Base-by-base conservation (phyloP, 1,140 invertebrate genomes). In the Wasmannia auropunctata region DNA sequence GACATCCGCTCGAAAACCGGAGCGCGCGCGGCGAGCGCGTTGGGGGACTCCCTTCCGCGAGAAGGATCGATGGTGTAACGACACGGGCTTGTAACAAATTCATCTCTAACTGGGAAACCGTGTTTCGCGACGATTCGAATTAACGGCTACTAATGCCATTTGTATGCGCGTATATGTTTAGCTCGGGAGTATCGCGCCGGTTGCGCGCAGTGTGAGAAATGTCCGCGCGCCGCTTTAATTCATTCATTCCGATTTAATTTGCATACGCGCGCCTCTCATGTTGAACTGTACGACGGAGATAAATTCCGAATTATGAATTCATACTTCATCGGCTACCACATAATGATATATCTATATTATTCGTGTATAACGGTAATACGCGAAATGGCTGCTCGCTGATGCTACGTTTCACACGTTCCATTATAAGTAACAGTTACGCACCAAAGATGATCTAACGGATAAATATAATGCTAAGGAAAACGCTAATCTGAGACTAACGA, bases 1-100 rank as follows among this genome's bases (percentile, higher is more conserved):
- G 74, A 56, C 54, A 62, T 79, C 40, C 85, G 72, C 74, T 85
- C 72, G 63, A 63, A 81, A 72, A 43, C 25, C 63, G 60, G 62
- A 76, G 28, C 81, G n/a, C 40, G 19, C n/a, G n/a, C n/a, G n/a
- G n/a, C n/a, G n/a, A n/a, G n/a, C n/a, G n/a, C n/a, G n/a, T n/a
- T n/a, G n/a, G n/a, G n/a, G n/a, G n/a, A n/a, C n/a, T n/a, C n/a
- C n/a, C n/a, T n/a, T n/a, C n/a, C n/a, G n/a, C n/a, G n/a, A n/a
- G n/a, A n/a, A 34, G 49, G 51, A 87, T 83, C 62, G 70, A 76
- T 85, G 70, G 58, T 25, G 40, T 46, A 67, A 49, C 43, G 69
- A 56, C 40, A 34, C 37, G 28, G 25, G 31, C 70, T 60, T 76
- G 54, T 51, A 69, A 80, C 77, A 70, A 69, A 80, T 80, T 70